Conservation (phyloP, 2,797 vertebrate species). For the Morus bassanus region DNA sequence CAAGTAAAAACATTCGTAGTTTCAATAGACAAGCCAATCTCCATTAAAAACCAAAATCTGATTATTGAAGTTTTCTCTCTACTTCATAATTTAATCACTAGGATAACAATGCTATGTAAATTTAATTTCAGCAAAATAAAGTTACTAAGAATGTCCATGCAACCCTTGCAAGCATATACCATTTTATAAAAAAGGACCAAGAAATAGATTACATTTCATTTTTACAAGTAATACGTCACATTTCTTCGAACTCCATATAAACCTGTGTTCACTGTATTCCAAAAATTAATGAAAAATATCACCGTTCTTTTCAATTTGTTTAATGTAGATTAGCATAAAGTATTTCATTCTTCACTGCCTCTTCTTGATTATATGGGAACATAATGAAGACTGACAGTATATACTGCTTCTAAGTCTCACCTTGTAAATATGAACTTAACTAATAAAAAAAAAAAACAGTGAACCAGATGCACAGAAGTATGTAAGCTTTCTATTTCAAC, state of each 20-base stretch:
- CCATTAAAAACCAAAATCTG: background rate
- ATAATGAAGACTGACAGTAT: background rate
- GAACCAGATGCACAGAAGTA: background rate
- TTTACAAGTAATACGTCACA: background rate
- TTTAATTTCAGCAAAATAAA: conserved; percentile 33
- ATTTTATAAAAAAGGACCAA: background rate
- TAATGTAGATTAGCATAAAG: background rate
- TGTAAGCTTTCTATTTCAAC: background rate
- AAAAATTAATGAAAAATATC: conserved; percentile 24
- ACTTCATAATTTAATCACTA: background rate
- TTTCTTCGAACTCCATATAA: conserved; percentile 8
- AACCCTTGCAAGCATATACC: background rate
- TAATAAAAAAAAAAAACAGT: background rate
- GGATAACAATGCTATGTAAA: background rate
- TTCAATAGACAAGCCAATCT: background rate
- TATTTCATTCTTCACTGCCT: background rate
- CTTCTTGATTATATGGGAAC: background rate
- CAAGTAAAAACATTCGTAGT: background rate
- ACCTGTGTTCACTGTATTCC: background rate
- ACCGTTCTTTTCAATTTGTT: background rate
- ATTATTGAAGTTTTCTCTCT: conserved; percentile 7
- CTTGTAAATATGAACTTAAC: background rate
- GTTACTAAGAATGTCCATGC: background rate
- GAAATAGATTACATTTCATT: background rate
- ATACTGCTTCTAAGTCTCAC: background rate